Percentiles rank a stretch among this genome's conserved stretches.
Conservation (phyloP, 2,888 invertebrate genomes). For the Tridacna crocea region DNA sequence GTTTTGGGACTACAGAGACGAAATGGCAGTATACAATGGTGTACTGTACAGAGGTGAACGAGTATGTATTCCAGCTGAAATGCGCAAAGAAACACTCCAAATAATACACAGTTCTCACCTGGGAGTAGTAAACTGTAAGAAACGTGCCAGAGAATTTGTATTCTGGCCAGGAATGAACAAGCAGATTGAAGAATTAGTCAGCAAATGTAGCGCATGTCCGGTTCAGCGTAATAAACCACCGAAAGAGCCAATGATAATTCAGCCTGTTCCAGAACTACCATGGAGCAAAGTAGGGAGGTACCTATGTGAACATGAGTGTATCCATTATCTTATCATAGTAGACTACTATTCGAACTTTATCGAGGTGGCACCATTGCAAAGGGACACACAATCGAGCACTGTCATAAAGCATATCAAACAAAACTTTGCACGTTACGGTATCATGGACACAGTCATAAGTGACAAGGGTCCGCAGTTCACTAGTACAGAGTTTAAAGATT, state of each 20-base stretch:
- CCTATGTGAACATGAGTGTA: slow-evolving; percentile 19
- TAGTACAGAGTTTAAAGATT: slow-evolving; percentile 47
- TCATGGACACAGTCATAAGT: slow-evolving; percentile 45
- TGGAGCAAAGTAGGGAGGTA: slow-evolving; percentile 44
- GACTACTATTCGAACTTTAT: slow-evolving; percentile 40
- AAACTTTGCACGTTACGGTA: slow-evolving; percentile 57
- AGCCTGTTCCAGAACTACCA: slow-evolving; percentile 31
- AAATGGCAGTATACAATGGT: slow-evolving; percentile 44
- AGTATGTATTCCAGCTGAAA: slow-evolving; percentile 30
- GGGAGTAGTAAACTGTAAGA: slow-evolving; percentile 54
- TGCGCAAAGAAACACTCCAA: slow-evolving; percentile 37
- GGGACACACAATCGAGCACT: slow-evolving; percentile 19
- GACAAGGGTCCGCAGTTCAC: slow-evolving; percentile 64
- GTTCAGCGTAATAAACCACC: slow-evolving; percentile 23
- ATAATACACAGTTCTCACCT: slow-evolving; percentile 46
- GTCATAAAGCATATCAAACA: slow-evolving; percentile 35
- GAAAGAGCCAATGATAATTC: slow-evolving; percentile 50
- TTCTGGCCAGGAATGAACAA: slow-evolving; percentile 50
- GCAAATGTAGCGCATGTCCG: slow-evolving; percentile 40
- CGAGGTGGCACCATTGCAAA: slow-evolving; percentile 25
- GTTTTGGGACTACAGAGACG: slow-evolving; percentile 49
- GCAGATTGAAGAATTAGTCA: slow-evolving; percentile 28
- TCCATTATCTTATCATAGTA: slow-evolving; percentile 37
- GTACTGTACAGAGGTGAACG: slow-evolving; percentile 42
- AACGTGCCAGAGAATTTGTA: slow-evolving; percentile 38